phyloP scores from a whole-genome alignment of 2,113 vertebrate species.

The Pantherophis guttatus region DNA sequence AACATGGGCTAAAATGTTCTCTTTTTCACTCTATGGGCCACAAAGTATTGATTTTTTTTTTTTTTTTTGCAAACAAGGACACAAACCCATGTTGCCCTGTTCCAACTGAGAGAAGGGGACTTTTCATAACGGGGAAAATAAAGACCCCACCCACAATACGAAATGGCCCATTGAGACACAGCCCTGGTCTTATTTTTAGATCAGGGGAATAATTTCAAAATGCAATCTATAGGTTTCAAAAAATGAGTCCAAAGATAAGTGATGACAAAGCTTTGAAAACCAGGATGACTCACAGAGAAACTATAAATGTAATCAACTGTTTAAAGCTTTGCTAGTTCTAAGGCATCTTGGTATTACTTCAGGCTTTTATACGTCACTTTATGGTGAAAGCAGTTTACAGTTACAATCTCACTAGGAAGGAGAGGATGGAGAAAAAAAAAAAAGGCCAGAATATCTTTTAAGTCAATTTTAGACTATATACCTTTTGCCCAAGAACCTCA shows the following conservation, averaged over 20 bases:
- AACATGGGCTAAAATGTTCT: neutral
- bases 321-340: constrained; percentile 29
- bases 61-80: neutral
- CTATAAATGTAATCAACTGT: constrained; percentile 48
- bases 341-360: constrained; percentile 44
- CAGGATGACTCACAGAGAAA: constrained; percentile 49
- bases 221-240: neutral
- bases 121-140: neutral
- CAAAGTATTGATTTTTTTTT: neutral
- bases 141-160: neutral
- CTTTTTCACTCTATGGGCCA: neutral
- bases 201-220: neutral
- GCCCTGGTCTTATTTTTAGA: constrained; percentile 34
- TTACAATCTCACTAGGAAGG: neutral
- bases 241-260: neutral
- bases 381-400: neutral
- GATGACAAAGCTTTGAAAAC: constrained; percentile 44
- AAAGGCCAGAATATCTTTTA: neutral
- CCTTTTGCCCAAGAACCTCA: neutral
- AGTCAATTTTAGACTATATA: neutral
- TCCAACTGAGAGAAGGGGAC: neutral
- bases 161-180: neutral
- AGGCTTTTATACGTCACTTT: constrained; percentile 28
- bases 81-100: neutral
- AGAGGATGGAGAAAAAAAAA: neutral